Evolutionary conservation across 2,888 invertebrate species (phyloP).

Genomic region (Crossocerus cetratus): DNA sequence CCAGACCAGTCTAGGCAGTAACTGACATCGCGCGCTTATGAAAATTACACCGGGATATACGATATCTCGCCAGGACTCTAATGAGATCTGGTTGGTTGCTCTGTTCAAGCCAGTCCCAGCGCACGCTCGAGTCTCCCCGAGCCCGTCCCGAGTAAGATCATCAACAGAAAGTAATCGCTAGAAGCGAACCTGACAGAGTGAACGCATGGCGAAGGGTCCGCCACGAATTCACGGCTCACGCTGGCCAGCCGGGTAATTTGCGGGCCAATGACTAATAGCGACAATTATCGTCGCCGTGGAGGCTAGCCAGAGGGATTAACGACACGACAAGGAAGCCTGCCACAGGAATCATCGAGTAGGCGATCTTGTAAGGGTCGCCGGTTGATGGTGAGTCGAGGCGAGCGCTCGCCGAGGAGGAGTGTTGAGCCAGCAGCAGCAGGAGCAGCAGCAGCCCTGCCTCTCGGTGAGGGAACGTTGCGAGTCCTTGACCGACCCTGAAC

Average conservation of each 20-base stretch:
- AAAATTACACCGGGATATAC: no score
- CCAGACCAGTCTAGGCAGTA: no score
- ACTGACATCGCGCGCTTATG: no score
- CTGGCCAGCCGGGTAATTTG: slow-evolving; percentile 32
- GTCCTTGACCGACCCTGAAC: slow-evolving; percentile 77
- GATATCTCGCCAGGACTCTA: no score
- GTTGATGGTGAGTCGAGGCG: background rate
- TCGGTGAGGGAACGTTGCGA: slow-evolving; percentile 47
- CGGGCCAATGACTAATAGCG: slow-evolving; percentile 50
- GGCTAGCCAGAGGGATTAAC: slow-evolving; percentile 28
- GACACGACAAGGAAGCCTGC: slow-evolving; percentile 1
- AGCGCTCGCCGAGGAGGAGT: slow-evolving; percentile 12
- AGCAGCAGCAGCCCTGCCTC: slow-evolving; percentile 21
- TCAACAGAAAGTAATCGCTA: no score
- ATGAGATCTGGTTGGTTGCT: background rate
- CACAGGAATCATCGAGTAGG: background rate
- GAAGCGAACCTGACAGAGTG: no score
- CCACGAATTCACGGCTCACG: background rate
- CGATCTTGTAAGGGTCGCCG: background rate
- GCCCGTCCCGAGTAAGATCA: no score
- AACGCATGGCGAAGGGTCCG: no score
- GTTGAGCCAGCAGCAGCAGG: slow-evolving; percentile 19
- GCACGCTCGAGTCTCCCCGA: no score
- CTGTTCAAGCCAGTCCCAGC: background rate
- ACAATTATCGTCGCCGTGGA: slow-evolving; percentile 45